phyloP scores from a whole-genome alignment of 2,888 invertebrate species.

The Sipha maydis region DNA sequence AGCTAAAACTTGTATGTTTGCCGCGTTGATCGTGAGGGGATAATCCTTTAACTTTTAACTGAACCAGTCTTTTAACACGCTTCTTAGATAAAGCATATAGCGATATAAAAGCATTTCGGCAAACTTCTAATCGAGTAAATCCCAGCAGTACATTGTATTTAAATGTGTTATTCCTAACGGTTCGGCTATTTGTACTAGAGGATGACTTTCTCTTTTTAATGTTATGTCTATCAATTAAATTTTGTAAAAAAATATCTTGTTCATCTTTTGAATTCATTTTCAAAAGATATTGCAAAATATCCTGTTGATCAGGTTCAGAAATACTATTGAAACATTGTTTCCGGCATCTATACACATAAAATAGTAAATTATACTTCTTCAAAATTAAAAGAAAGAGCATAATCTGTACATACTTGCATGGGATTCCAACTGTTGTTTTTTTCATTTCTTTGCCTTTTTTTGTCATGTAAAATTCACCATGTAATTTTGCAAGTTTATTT shows the following conservation, averaged over 20 bases:
- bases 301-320: not conserved
- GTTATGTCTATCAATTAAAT: slow-evolving; percentile 4
- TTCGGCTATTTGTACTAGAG: not conserved
- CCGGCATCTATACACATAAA: slow-evolving; percentile 12
- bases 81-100: not conserved
- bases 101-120: slow-evolving; percentile 5
- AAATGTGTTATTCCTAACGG: slow-evolving; percentile 1
- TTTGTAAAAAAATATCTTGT: slow-evolving; percentile 22
- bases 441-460: not conserved
- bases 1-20: slow-evolving; percentile 9
- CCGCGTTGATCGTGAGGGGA: not conserved
- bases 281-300: slow-evolving; percentile 3
- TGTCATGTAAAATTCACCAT: not conserved
- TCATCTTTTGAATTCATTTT: too few relatives aligned
- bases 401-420: not conserved
- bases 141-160: slow-evolving; percentile 2
- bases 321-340: slow-evolving; percentile 2
- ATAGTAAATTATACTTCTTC: not conserved
- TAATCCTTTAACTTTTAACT: slow-evolving; percentile 3
- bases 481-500: not conserved
- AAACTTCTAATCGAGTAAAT: not conserved
- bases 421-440: not conserved
- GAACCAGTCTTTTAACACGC: slow-evolving; percentile 16
- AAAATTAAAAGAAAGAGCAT: not conserved
- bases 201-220: slow-evolving; percentile 14